phyloP scores from a whole-genome alignment of 2,888 invertebrate species.

The Eurois occulta region DNA sequence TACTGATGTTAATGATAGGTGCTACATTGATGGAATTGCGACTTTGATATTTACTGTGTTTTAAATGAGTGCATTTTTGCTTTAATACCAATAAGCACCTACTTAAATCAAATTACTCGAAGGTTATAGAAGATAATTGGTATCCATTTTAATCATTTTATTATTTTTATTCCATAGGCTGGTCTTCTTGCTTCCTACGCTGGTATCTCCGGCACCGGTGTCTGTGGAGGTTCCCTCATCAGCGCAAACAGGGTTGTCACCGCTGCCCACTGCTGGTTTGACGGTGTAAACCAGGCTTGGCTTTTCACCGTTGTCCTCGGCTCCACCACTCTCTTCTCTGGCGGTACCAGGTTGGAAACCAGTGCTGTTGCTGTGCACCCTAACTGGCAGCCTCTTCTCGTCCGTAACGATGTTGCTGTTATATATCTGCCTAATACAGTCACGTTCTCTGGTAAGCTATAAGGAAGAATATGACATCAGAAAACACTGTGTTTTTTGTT shows the following conservation, averaged over 20 bases:
- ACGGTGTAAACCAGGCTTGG: slow-evolving; percentile 78
- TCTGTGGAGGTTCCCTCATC: slow-evolving; percentile 79
- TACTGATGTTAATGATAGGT: too few species aligned
- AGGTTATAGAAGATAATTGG: background rate
- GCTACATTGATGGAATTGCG: too few species aligned
- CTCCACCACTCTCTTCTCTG: slow-evolving; percentile 72
- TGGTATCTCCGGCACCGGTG: slow-evolving; percentile 59
- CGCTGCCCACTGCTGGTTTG: slow-evolving; percentile 84
- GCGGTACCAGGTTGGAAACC: slow-evolving; percentile 73
- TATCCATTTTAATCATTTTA: background rate
- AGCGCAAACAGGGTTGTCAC: slow-evolving; percentile 71
- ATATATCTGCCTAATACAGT: slow-evolving; percentile 72
- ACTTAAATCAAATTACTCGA: background rate
- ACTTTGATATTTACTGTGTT: too few species aligned
- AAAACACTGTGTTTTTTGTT: background rate
- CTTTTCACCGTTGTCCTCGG: slow-evolving; percentile 77
- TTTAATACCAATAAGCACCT: background rate
- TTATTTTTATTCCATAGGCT: slow-evolving; percentile 46
- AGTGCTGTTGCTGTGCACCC: slow-evolving; percentile 72
- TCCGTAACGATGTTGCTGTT: slow-evolving; percentile 77
- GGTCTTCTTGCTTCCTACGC: slow-evolving; percentile 57
- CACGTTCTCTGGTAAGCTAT: slow-evolving; percentile 67
- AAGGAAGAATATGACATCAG: background rate
- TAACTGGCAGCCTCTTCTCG: slow-evolving; percentile 71
- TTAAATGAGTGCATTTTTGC: background rate